A percentile compares a stretch with the other conserved stretches of the same genome.
Conservation (phyloP, 2,888 invertebrate genomes). For the Biston betularia region DNA sequence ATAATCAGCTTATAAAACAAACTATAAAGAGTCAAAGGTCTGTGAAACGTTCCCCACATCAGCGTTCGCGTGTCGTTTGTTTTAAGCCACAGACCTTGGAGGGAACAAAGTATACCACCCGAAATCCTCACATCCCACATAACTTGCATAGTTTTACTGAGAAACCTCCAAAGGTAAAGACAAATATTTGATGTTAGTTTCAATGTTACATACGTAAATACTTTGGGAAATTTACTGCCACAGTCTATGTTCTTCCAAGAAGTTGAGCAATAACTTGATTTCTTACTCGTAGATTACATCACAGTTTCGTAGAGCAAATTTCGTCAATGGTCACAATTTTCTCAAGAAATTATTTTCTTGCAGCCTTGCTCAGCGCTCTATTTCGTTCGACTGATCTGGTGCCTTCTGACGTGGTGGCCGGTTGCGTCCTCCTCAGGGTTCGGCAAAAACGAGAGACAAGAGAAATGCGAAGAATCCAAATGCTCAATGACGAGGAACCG, state of each 20-base stretch:
- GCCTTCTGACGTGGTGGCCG: constrained; percentile 95
- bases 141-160: constrained; percentile 29
- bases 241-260: constrained; percentile 12
- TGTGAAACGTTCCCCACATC: background rate
- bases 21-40: background rate
- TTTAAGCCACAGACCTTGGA: constrained; percentile 29
- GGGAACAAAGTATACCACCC: constrained; percentile 29
- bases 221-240: constrained; percentile 16
- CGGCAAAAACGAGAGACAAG: constrained; percentile 91
- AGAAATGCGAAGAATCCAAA: constrained; percentile 89
- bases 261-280: constrained; percentile 6
- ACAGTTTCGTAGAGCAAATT: background rate
- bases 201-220: constrained; percentile 27
- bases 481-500: constrained; percentile 88
- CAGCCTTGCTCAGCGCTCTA: constrained; percentile 90
- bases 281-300: background rate
- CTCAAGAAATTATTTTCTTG: constrained; percentile 48
- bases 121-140: constrained; percentile 16
- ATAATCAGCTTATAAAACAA: too few species aligned
- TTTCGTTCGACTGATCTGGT: constrained; percentile 95
- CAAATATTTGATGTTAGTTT: constrained; percentile 43
- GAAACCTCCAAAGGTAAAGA: constrained; percentile 33
- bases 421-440: constrained; percentile 92
- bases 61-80: background rate
- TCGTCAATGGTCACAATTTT: background rate